Conservation (phyloP, 2,797 vertebrate species). For the Austrolebias charrua region DNA sequence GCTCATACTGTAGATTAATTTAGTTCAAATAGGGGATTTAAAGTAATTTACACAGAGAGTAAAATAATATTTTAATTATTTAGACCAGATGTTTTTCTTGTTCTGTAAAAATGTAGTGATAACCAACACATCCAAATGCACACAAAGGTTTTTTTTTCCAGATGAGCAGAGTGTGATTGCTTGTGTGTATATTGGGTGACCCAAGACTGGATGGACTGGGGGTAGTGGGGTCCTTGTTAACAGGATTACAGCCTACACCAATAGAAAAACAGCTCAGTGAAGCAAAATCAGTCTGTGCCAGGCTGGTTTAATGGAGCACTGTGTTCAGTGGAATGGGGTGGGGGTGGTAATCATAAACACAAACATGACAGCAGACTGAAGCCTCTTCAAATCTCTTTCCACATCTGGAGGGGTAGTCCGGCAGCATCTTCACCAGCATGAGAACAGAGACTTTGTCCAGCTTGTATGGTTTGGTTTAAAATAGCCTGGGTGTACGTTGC, state of each 20-base stretch:
- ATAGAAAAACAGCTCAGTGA: constrained; percentile 43
- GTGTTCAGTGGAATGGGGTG: constrained; percentile 51
- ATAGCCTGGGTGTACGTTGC: not conserved
- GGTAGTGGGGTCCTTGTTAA: constrained; percentile 51
- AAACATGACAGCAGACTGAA: constrained; percentile 51
- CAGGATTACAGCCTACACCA: constrained; percentile 72
- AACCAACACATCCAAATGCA: constrained; percentile 23
- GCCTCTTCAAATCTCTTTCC: constrained; percentile 53
- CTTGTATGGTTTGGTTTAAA: constrained; percentile 4
- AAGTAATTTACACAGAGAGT: not conserved
- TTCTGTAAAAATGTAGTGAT: constrained; percentile 17
- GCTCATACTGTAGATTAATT: not conserved
- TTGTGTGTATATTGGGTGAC: constrained; percentile 24
- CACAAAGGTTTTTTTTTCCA: constrained; percentile 40
- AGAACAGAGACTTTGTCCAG: constrained; percentile 6
- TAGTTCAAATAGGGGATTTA: not conserved
- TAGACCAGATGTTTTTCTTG: constrained; percentile 18
- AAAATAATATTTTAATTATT: not conserved
- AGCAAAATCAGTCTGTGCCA: constrained; percentile 61
- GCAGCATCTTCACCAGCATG: constrained; percentile 35
- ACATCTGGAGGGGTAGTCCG: constrained; percentile 64
- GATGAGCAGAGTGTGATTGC: not conserved
- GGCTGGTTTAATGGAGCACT: constrained; percentile 50
- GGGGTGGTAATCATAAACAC: constrained; percentile 54
- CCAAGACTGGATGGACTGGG: constrained; percentile 8